Percentiles rank a stretch among this genome's conserved stretches.
phyloP scores from a whole-genome alignment of 2,797 vertebrate species.

The Paguma larvata region DNA sequence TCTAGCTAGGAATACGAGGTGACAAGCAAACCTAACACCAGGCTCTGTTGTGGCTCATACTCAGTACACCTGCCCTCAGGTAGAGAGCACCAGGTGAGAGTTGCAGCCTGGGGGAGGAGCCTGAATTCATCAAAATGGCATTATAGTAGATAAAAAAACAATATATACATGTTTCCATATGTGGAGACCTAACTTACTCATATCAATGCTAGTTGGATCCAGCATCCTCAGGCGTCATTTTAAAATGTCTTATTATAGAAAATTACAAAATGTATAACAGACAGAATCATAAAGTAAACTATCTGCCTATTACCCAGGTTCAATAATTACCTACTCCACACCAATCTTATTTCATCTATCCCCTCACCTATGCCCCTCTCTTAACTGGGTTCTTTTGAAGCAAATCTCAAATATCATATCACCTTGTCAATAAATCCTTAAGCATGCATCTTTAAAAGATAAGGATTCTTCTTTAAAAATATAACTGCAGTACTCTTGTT shows the following conservation, averaged over 20 bases:
- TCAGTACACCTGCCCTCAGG: neutral
- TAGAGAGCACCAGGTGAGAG: neutral
- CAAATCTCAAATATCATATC: constrained; percentile 12
- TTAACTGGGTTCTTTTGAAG: constrained; percentile 39
- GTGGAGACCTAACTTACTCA: neutral
- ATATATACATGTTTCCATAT: neutral
- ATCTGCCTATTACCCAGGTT: neutral
- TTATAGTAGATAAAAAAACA: neutral
- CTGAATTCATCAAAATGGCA: neutral
- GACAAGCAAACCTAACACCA: neutral
- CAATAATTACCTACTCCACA: neutral
- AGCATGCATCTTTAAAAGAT: constrained; percentile 17
- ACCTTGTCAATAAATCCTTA: constrained; percentile 42
- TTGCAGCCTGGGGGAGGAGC: neutral
- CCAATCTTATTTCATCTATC: neutral
- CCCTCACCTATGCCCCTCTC: neutral
- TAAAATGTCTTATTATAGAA: constrained; percentile 48
- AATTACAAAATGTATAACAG: constrained; percentile 51
- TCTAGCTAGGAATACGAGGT: neutral
- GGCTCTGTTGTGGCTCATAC: neutral
- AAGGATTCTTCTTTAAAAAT: constrained; percentile 20
- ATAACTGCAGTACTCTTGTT: neutral
- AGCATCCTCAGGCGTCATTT: neutral
- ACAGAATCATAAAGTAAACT: constrained; percentile 32
- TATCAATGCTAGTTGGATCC: neutral